Evolutionary conservation across 2,113 vertebrate species (phyloP), one percentile per base, ranked within the genome.

Genomic region (Empidonax traillii): DNA sequence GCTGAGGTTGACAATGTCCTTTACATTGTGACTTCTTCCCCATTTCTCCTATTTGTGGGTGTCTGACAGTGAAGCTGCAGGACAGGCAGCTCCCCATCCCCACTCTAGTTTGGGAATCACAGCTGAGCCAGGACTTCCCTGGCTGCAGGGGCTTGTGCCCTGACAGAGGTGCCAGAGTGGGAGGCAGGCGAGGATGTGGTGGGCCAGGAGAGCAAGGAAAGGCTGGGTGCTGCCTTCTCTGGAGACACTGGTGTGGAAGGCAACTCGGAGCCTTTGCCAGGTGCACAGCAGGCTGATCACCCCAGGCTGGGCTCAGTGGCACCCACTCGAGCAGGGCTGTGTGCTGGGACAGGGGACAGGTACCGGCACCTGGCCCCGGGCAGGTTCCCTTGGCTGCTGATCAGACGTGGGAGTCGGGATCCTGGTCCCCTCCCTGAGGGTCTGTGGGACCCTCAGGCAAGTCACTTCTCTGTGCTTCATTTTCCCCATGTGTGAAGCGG

Each of bases 301-400:
- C 55, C 21, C 12, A 1, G 18, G 37, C 58, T 71, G 66, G 51
- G 61, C 14, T 12, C 4, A 2, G 30, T 31, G 71, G 11, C 67
- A n/a, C 25, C 49, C 12, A 1, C 0, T 0, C 2, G 58, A 71
- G 63, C 25, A 0, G 37, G 46, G 37, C 44, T 0, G 0, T 30
- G 49, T 2, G 1, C 11, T 33, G 77, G 65, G 49, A 22, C 30
- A 21, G 52, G 66, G 28, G n/a, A 10, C 51, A 2, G 19, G 19
- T 1, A 10, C 19, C 2, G 52, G 59, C 23, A 24, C 11, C 59
- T 2, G 46, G 44, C 59, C 31, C 49, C 24, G 4, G 63, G 39
- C 39, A 10, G 80, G 58, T 20, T 61, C 53, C 77, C 47, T 12
- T 5, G 10, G 56, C 53, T 61, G 18, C 35, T 63, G 37, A 8